phyloP scores from a whole-genome alignment of 2,113 vertebrate genomes.

The Irena cyanogastra region DNA sequence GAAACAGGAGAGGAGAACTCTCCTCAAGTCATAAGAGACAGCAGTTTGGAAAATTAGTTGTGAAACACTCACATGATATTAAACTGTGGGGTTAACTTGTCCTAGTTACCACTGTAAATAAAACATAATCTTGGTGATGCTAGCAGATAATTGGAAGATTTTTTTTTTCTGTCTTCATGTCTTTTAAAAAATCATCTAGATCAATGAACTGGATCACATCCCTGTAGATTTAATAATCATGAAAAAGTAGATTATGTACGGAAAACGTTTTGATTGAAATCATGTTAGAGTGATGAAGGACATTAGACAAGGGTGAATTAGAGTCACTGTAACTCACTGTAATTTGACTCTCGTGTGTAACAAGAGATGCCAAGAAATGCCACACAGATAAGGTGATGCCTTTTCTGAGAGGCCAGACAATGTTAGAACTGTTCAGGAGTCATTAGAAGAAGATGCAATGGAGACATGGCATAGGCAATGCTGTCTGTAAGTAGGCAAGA shows the following conservation, averaged over 20 bases:
- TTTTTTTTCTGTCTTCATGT: background rate
- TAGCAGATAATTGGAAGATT: background rate
- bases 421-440: background rate
- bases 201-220: background rate
- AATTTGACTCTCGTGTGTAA: background rate
- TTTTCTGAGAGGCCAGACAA: background rate
- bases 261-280: background rate
- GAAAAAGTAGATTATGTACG: background rate
- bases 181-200: background rate
- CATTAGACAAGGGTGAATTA: background rate
- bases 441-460: background rate
- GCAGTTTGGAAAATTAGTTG: background rate
- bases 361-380: background rate
- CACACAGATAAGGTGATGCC: background rate
- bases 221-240: background rate
- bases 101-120: background rate
- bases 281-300: background rate
- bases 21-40: background rate
- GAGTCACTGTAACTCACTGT: too few relatives aligned
- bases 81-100: background rate
- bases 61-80: rapidly evolving
- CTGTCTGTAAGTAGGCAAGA: background rate
- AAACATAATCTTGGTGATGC: background rate
- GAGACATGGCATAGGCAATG: background rate
- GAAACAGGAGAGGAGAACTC: background rate